Base-by-base conservation (phyloP, 2,888 invertebrate species). In the Suillia variegata region DNA sequence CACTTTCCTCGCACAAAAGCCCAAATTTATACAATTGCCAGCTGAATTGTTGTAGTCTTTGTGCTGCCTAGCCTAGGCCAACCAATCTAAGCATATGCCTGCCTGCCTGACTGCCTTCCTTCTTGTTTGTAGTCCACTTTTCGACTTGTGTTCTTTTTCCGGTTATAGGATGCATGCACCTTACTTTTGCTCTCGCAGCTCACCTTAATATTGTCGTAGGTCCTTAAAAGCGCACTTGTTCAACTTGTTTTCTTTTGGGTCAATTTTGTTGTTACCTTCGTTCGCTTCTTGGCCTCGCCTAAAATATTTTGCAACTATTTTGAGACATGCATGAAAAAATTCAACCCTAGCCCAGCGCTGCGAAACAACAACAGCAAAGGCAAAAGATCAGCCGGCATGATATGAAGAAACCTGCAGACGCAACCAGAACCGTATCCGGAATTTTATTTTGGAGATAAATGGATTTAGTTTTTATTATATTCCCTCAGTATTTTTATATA, bases 201-300 rank as follows among this genome's bases (percentile, higher is more conserved):
- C n/a, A n/a, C n/a, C n/a, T n/a, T n/a, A n/a, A n/a, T 68, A 74
- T 72, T 72, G 72, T 74, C 74, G 70, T 72, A 74, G 72, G 74
- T 72, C 73, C 71, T 74, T 62, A 62, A 62, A 72, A 71, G 45
- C 18, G 3, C 45, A 45, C 45, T 45, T 45, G 45, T 20, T 18
- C 20, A 38, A 13, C n/a, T 10, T 38, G 38, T 38, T 38, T 38
- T n/a, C 38, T 45, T 38, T 38, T 38, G 38, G 38, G 38, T n/a
- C 38, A 38, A 4, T 8, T n/a, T n/a, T n/a, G n/a, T n/a, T n/a
- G n/a, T n/a, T n/a, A n/a, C 6, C n/a, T 38, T 38, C 38, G 6
- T 38, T 10, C 26, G 5, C 6, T 26, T 26, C 6, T 26, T n/a
- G 45, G 18, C 45, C 20, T 17, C n/a, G n/a, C n/a, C 45, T 45